Base-by-base conservation (phyloP, 2,888 invertebrate genomes). In the Myopa tessellatipennis region DNA sequence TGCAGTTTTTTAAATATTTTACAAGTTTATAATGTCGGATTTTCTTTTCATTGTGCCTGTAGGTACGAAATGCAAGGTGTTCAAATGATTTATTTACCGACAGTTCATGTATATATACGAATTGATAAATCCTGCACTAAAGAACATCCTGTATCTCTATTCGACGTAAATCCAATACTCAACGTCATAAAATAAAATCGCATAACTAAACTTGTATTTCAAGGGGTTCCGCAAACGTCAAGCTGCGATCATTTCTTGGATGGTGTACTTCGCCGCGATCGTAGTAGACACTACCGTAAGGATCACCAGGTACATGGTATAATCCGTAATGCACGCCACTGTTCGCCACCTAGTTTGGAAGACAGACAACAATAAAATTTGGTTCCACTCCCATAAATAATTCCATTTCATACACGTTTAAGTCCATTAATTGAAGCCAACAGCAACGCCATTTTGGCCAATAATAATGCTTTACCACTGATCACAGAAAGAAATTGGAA, bases 401-500 rank as follows among this genome's bases (percentile, higher is more conserved):
- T 65, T 6, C 26, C 4, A 10, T 82, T 63, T 14, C 90, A 89
- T 68, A 94, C 93, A 91, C 93, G 93, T 88, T 94, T 95, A 10
- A 95, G 89, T 16, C 95, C 95, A 87, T 95, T 95, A 80, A 95
- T 94, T 0, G 95, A 94, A 4, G 95, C 94, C 14, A 95, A 89
- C 70, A 95, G 91, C 6, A 96, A 89, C 0, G 96, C 95, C 92
- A 95, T 93, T 90, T 95, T 95, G 4, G 95, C 94, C 34, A 96
- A 89, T 0, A 95, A 88, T 4, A 96, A 87, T 0, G 95, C 95
- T 86, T 95, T 96, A 50, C 95, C 95, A 6, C 95, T 95, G 2
- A 96, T 90, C 0, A 95, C 93, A 0, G 95, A 95, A 1, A 96
- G 90, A 87, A 96, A 94, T 87, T 96, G 95, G 86, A 96, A 96